Conservation (phyloP, 2,113 vertebrate genomes). For the Mormoops blainvillei region DNA sequence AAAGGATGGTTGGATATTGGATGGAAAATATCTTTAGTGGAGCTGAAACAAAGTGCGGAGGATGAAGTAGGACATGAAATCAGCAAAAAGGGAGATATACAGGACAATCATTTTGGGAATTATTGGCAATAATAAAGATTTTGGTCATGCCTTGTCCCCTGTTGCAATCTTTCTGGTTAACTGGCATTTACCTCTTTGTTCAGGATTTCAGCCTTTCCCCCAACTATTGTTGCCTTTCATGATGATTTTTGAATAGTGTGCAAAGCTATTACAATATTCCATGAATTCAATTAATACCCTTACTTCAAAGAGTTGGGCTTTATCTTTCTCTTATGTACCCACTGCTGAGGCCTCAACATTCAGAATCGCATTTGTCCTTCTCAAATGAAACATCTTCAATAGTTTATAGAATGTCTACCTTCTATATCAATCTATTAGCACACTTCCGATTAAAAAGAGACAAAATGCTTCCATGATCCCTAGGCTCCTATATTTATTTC, state of each 20-base stretch:
- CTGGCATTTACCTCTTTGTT: background rate
- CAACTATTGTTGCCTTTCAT: background rate
- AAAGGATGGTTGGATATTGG: background rate
- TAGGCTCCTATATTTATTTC: background rate
- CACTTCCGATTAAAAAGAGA: background rate
- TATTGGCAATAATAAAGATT: background rate
- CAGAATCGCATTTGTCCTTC: background rate
- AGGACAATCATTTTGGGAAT: background rate
- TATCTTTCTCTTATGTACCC: background rate
- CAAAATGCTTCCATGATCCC: background rate
- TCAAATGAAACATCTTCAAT: background rate
- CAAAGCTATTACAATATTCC: background rate
- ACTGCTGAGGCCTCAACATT: background rate
- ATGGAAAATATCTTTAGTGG: background rate
- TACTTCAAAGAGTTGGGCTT: background rate
- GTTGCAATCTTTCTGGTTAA: background rate
- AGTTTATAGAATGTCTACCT: background rate
- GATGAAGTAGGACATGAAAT: background rate
- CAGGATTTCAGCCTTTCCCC: background rate
- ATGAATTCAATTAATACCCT: background rate
- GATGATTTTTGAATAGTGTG: background rate
- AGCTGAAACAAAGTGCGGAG: background rate
- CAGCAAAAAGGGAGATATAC: background rate
- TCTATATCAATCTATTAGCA: background rate
- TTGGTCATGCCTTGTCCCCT: background rate